These are phyloP conservation scores for Diachasma alloeum DNA, from an alignment of 1,140 invertebrate species.

Conservation along the genomic window DNA sequence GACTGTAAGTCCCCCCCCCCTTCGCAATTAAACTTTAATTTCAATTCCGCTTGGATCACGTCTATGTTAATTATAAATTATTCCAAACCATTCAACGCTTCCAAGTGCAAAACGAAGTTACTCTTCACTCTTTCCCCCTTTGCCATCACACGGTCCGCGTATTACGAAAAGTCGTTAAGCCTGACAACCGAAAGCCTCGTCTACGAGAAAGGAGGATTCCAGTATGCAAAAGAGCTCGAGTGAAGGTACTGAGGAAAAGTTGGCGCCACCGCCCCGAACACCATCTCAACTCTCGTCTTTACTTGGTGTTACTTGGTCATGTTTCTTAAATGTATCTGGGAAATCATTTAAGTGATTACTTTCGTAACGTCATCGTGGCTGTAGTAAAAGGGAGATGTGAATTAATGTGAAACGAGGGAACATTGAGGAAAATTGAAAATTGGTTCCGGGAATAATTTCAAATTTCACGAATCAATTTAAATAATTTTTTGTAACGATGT, in stretches of 20 bases:
- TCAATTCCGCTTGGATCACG: background rate
- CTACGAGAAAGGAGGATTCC: background rate
- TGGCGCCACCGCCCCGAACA: background rate
- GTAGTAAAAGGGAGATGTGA: background rate
- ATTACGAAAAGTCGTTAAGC: background rate
- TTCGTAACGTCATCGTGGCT: background rate
- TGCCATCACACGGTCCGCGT: background rate
- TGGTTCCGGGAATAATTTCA: too few species aligned
- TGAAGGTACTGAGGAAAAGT: background rate
- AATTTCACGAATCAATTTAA: too few species aligned
- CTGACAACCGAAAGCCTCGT: background rate
- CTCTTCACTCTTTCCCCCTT: background rate
- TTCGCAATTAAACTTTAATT: background rate
- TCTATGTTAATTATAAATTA: background rate
- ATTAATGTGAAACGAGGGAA: background rate
- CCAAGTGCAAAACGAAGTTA: background rate
- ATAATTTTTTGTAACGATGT: too few species aligned
- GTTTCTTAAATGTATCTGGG: background rate
- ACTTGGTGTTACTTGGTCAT: background rate
- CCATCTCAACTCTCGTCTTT: background rate
- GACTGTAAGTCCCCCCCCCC: too few species aligned
- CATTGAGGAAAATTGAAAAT: too few species aligned
- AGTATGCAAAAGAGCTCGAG: background rate
- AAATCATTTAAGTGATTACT: background rate
- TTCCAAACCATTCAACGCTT: background rate